These are phyloP conservation scores for Manis crassicaudata DNA, from an alignment of 2,797 vertebrate genomes.

Conservation along the genomic window DNA sequence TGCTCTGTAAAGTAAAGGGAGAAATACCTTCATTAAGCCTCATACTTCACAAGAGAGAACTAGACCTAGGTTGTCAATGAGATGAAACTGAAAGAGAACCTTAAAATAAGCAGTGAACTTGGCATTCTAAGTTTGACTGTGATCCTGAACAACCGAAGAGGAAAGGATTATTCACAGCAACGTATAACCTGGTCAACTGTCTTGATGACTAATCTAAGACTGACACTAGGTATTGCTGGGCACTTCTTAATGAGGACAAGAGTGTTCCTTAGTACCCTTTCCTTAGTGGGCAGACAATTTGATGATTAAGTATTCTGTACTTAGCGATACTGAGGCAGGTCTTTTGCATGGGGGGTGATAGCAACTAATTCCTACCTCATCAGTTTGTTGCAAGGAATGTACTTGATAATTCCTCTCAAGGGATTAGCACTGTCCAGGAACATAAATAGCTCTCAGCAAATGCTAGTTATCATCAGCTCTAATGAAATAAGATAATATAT, in stretches of 20 bases:
- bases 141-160: background rate
- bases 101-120: background rate
- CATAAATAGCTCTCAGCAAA: background rate
- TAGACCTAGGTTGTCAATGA: conserved; percentile 37
- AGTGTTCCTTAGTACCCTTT: background rate
- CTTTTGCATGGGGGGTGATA: background rate
- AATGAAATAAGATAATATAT: background rate
- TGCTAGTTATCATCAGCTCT: background rate
- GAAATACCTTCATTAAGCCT: conserved; percentile 15
- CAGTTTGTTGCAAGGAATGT: background rate
- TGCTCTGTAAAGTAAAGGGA: conserved; percentile 21
- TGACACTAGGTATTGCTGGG: background rate
- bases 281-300: background rate
- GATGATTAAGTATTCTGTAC: background rate
- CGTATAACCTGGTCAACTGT: background rate
- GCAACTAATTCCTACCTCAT: background rate
- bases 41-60: background rate
- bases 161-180: background rate
- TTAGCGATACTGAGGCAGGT: background rate
- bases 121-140: background rate
- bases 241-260: background rate
- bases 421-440: background rate
- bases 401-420: background rate
- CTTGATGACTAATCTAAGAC: background rate
- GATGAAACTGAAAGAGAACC: conserved; percentile 26